These are phyloP conservation scores for Sardina pilchardus DNA, from an alignment of 2,113 vertebrate genomes.

Conservation along the genomic window DNA sequence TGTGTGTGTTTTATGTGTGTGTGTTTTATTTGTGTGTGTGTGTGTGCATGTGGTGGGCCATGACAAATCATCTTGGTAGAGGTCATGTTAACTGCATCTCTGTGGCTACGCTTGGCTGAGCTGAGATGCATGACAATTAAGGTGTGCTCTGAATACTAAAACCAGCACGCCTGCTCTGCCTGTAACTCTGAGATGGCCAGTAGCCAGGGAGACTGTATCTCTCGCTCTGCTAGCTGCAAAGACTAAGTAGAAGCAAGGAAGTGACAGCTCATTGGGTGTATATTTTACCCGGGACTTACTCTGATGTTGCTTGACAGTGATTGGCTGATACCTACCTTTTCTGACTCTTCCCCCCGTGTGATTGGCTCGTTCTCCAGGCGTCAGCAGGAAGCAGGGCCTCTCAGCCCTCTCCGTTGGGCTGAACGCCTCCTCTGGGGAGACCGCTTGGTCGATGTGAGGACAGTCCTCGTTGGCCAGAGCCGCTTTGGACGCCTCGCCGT, in stretches of 20 bases:
- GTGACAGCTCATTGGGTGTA: neutral
- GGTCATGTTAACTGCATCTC: slow-evolving; percentile 9
- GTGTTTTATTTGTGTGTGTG: neutral
- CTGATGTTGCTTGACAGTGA: neutral
- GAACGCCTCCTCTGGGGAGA: slow-evolving; percentile 97
- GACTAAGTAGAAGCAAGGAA: neutral
- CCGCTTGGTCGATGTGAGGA: slow-evolving; percentile 98
- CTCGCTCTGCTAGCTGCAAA: neutral
- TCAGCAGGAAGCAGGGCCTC: slow-evolving; percentile 98
- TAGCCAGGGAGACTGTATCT: neutral
- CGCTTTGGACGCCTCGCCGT: slow-evolving; percentile 94
- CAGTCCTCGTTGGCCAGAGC: slow-evolving; percentile 98
- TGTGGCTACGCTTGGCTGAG: neutral
- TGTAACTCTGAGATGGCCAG: neutral
- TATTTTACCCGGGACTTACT: neutral
- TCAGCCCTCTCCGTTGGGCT: slow-evolving; percentile 87
- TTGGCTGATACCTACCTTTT: slow-evolving; percentile 82
- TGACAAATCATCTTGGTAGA: neutral
- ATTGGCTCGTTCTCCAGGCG: slow-evolving; percentile 94
- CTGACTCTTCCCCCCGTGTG: slow-evolving; percentile 95
- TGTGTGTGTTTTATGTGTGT: no score
- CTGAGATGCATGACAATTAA: slow-evolving; percentile 12
- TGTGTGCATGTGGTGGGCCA: neutral
- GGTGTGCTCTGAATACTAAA: slow-evolving; percentile 3
- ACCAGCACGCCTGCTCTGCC: neutral